Conservation (phyloP, 1,140 invertebrate genomes). For the Cataglyphis hispanica region DNA sequence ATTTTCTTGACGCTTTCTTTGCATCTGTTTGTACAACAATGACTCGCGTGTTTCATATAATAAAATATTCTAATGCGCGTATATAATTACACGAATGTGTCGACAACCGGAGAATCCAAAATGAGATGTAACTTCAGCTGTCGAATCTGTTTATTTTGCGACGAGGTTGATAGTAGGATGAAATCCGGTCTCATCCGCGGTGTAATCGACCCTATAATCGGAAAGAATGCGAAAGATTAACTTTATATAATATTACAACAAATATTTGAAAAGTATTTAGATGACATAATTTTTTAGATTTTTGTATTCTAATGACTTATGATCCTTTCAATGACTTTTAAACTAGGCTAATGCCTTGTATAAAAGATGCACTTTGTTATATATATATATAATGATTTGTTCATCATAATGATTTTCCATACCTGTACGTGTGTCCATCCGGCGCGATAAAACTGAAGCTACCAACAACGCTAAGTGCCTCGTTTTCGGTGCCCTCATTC, state of each 20-base stretch:
- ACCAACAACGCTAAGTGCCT: constrained; percentile 82
- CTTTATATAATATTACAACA: neutral
- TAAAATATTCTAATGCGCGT: constrained; percentile 60
- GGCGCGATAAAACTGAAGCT: constrained; percentile 82
- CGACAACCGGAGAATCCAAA: constrained; percentile 57
- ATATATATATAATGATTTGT: too few species aligned
- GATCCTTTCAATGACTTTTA: neutral
- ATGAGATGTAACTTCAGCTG: constrained; percentile 50
- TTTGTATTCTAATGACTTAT: neutral
- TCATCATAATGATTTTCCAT: neutral
- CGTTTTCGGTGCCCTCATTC: constrained; percentile 84
- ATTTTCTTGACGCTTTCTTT: neutral
- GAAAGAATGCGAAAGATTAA: neutral
- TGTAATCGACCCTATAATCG: constrained; percentile 81
- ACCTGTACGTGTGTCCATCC: constrained; percentile 84
- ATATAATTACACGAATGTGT: constrained; percentile 42
- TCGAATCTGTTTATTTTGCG: constrained; percentile 68
- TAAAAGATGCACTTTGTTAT: too few species aligned
- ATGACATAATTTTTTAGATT: neutral
- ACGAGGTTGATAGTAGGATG: constrained; percentile 82
- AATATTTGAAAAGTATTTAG: neutral
- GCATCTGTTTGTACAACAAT: neutral
- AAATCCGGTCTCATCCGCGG: constrained; percentile 83
- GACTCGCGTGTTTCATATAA: constrained; percentile 59
- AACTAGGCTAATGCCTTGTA: too few species aligned